Evolutionary conservation across 2,113 vertebrate species (phyloP).

Genomic region (Brachypteracias leptosomus): DNA sequence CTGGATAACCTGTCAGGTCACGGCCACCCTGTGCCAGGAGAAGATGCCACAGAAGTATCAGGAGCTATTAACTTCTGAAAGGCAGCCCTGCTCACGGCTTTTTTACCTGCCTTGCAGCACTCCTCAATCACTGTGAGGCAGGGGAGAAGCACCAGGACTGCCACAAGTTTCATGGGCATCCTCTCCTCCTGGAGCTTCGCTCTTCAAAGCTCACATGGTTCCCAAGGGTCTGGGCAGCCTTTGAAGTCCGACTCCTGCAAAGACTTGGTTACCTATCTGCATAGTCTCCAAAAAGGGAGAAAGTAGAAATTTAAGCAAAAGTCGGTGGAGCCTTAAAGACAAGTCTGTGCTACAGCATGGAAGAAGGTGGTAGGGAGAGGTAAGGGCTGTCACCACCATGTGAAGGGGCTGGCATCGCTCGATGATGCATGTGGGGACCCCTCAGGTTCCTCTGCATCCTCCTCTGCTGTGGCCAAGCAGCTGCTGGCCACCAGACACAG

Average conservation of each 20-base stretch:
- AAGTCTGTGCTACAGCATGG: neutral
- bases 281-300: neutral
- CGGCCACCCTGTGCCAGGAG: neutral
- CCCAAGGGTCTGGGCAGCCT: rapidly evolving
- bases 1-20: neutral
- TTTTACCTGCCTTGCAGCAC: neutral
- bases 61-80: neutral
- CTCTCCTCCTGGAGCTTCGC: neutral
- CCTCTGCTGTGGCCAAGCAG: rapidly evolving
- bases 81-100: neutral
- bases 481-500: rapidly evolving
- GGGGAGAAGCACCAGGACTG: neutral
- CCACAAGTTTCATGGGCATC: neutral
- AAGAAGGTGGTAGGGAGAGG: neutral
- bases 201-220: neutral
- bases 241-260: neutral
- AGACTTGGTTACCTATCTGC: too few relatives aligned
- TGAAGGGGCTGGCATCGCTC: neutral
- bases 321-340: neutral
- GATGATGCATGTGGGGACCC: rapidly evolving
- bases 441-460: neutral
- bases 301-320: neutral
- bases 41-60: neutral
- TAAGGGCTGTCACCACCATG: rapidly evolving
- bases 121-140: neutral